Percentiles rank a stretch among this genome's conserved stretches.
Conservation (phyloP, 2,888 invertebrate species). For the Tenthredo amoena region DNA sequence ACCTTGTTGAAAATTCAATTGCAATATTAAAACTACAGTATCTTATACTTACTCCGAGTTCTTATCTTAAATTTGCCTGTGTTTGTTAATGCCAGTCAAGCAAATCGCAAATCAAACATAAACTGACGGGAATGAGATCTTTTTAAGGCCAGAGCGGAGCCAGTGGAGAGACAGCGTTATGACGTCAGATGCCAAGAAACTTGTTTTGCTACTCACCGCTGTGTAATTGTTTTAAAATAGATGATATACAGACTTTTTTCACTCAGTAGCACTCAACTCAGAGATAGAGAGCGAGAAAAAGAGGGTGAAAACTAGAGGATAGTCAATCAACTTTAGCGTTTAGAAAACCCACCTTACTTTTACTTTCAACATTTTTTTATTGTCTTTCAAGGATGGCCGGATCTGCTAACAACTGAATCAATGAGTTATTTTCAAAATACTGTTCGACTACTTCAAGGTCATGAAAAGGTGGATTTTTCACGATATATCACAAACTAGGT, state of each 20-base stretch:
- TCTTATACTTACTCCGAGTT: background rate
- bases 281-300: background rate
- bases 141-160: constrained; percentile 22
- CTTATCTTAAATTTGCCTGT: constrained; percentile 44
- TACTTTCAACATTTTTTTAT: background rate
- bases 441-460: background rate
- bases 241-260: background rate
- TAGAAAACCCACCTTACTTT: background rate
- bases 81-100: constrained; percentile 55
- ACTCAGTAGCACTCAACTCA: background rate
- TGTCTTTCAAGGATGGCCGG: background rate
- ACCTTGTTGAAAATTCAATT: background rate
- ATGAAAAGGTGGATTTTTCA: background rate
- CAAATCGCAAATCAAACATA: constrained; percentile 28
- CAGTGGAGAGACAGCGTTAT: background rate
- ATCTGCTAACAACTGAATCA: background rate
- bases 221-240: constrained; percentile 11
- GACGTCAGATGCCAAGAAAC: constrained; percentile 25
- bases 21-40: background rate
- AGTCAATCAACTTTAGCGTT: background rate
- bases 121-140: constrained; percentile 18
- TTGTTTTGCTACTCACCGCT: background rate
- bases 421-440: background rate
- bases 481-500: background rate
- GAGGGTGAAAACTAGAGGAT: constrained; percentile 1